Conservation (phyloP, 2,888 invertebrate species). For the Apotomis turbidana region DNA sequence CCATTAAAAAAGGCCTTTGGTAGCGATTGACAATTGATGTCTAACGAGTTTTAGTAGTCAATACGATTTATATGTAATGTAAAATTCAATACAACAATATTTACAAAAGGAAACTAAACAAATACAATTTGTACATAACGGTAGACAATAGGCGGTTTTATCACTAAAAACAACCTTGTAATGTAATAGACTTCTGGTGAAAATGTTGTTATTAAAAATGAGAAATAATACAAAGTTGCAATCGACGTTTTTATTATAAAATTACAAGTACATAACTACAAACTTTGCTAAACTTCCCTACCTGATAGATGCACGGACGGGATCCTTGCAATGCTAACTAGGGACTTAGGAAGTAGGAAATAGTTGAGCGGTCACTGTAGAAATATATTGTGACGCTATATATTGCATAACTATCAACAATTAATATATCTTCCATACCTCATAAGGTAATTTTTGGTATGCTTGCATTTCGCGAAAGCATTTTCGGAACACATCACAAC, state of each 20-base stretch:
- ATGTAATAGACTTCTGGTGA: not conserved
- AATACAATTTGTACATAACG: too few species aligned
- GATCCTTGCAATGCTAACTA: constrained; percentile 52
- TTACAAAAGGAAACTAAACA: too few species aligned
- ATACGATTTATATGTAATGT: too few species aligned
- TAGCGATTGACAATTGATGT: too few species aligned
- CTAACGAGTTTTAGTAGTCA: too few species aligned
- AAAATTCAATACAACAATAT: too few species aligned
- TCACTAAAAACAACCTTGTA: too few species aligned
- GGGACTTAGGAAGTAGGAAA: constrained; percentile 55
- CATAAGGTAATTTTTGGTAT: constrained; percentile 1
- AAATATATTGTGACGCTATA: constrained; percentile 59
- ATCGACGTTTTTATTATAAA: constrained; percentile 74
- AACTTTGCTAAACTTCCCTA: constrained; percentile 59
- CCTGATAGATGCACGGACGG: constrained; percentile 49
- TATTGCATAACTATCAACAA: constrained; percentile 61
- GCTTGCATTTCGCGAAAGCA: constrained; percentile 1
- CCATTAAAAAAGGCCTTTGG: not conserved
- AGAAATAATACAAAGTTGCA: constrained; percentile 51
- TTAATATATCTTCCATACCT: not conserved
- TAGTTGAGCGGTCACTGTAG: constrained; percentile 57
- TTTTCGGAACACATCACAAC: not conserved
- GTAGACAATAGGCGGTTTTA: too few species aligned
- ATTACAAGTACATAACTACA: constrained; percentile 71
- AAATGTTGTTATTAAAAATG: constrained; percentile 3